Percentiles rank a stretch among this genome's conserved stretches.
Evolutionary conservation across 2,888 invertebrate genomes (phyloP).

Genomic region (Calameuta filiformis): DNA sequence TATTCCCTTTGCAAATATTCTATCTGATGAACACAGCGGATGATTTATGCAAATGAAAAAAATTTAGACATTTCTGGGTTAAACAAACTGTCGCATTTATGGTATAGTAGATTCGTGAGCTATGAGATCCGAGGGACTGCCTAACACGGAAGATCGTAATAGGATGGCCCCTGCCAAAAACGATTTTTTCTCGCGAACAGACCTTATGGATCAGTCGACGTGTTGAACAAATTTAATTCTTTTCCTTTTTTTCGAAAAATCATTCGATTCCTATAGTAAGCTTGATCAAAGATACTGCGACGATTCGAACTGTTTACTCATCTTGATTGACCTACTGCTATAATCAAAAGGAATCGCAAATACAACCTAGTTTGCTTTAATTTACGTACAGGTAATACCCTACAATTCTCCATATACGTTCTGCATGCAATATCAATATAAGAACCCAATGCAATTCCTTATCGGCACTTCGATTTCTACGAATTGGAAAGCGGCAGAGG

Average conservation of each 20-base stretch:
- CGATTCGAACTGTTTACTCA: neutral
- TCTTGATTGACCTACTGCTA: neutral
- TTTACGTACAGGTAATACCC: neutral
- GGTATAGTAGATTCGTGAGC: too few relatives aligned
- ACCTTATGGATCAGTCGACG: neutral
- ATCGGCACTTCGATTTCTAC: neutral
- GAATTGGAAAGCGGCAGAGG: neutral
- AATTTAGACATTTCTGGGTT: too few relatives aligned
- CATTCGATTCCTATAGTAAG: neutral
- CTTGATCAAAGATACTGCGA: neutral
- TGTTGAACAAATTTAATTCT: neutral
- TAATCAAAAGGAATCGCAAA: neutral
- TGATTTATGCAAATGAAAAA: too few relatives aligned
- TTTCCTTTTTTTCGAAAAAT: neutral
- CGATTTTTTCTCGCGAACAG: neutral
- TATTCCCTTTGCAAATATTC: too few relatives aligned
- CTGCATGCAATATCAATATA: neutral
- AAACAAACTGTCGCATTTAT: too few relatives aligned
- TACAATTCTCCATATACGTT: neutral
- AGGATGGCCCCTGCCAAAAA: neutral
- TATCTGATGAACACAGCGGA: too few relatives aligned
- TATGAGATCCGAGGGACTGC: too few relatives aligned
- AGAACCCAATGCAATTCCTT: neutral
- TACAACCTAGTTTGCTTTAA: neutral
- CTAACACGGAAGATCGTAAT: neutral